Percentiles rank a stretch among this genome's conserved stretches.
Conservation (phyloP, 1,140 invertebrate genomes). For the Psilanteris sp. region DNA sequence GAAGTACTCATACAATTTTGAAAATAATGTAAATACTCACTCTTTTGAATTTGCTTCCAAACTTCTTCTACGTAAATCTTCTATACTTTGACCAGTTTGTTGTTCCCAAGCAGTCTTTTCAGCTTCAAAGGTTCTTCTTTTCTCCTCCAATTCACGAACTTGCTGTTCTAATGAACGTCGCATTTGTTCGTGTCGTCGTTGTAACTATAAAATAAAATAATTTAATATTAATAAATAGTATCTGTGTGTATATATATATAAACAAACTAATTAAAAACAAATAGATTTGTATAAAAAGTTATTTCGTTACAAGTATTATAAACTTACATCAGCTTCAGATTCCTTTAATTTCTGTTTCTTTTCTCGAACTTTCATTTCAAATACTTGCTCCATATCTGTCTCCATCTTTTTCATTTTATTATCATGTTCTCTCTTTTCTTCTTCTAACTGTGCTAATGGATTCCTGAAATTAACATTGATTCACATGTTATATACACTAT, state of each 20-base stretch:
- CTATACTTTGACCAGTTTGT: constrained; percentile 91
- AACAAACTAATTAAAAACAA: no score
- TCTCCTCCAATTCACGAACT: constrained; percentile 94
- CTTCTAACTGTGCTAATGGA: constrained; percentile 97
- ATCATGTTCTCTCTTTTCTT: constrained; percentile 97
- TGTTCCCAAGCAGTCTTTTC: constrained; percentile 95
- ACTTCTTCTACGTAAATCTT: constrained; percentile 90
- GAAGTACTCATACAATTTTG: no score
- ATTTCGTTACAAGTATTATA: no score
- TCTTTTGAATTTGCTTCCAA: constrained; percentile 93
- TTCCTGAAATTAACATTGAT: constrained; percentile 85
- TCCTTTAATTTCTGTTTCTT: constrained; percentile 96
- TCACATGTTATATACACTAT: constrained; percentile 1
- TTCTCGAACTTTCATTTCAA: constrained; percentile 91
- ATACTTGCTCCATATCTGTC: constrained; percentile 96
- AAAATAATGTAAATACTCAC: constrained; percentile 80
- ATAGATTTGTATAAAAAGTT: no score
- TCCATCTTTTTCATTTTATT: constrained; percentile 98
- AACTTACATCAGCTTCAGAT: constrained; percentile 90
- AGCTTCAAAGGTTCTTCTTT: constrained; percentile 90
- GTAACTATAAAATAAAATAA: constrained; percentile 79
- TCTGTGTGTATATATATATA: no score
- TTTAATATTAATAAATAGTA: no score
- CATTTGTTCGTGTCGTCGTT: constrained; percentile 86
- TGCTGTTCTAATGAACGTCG: constrained; percentile 88